Base-by-base conservation (phyloP, 2,888 invertebrate genomes). In the Dioctria linearis region DNA sequence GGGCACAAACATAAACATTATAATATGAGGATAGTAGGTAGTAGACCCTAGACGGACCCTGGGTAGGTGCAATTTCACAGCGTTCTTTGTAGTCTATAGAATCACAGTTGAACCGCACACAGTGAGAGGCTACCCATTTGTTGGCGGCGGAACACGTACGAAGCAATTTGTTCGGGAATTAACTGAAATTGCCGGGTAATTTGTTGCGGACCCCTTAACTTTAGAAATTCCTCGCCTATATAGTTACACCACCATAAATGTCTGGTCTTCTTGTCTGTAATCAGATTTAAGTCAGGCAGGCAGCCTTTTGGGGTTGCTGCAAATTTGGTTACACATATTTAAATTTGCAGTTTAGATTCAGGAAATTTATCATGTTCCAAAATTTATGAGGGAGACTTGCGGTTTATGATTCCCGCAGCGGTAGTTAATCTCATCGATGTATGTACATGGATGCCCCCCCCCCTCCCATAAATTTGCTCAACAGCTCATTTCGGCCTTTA, bases 181-280 rank as follows among this genome's bases (percentile, higher is more conserved):
- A 73, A 73, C 73, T 73, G 39, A 73, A 25, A 73, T 73, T 73
- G 73, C 73, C 73, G 73, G 73, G 73, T 73, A 73, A 73, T 73
- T 73, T 73, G 73, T 40, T 73, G 40, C 51, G 73, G 39, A 73
- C 54, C 51, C 73, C 73, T 37, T 54, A 11, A 40, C 51, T 46
- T 73, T 73, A 57, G 57, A 11, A 54, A 5, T 25, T 25, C 67
- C 49, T 8, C 13, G 63, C 37, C 69, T 43, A n/a, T 39, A 37
- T 25, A 25, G 25, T 25, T 25, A 25, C 25, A 25, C 25, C 25
- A 25, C 25, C 25, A 25, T 42, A 6, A 4, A 13, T 42, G 46
- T 42, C 63, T 37, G 11, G 37, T 8, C 13, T 39, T 8, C 13
- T 39, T 37, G 54, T 2, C 42, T 42, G 51, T 54, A 73, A 73